Base-by-base conservation (phyloP, 1,140 invertebrate species). In the Eulimnadia texana region DNA sequence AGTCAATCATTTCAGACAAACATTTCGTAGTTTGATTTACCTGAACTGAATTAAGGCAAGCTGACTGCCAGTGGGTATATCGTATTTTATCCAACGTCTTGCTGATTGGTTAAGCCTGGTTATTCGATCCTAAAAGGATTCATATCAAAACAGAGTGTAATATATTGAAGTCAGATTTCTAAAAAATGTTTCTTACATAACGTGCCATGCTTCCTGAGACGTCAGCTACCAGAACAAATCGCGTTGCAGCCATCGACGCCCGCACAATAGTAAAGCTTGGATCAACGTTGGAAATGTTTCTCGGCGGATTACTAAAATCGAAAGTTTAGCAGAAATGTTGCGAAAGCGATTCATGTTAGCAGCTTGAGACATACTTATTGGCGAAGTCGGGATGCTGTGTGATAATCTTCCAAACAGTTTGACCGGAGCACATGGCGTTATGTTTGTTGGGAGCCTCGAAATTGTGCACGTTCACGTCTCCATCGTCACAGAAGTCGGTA, bases 341-440 rank as follows among this genome's bases (percentile, higher is more conserved):
- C n/a, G n/a, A n/a, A n/a, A n/a, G n/a, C n/a, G n/a, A n/a, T n/a
- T n/a, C n/a, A n/a, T n/a, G n/a, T n/a, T n/a, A n/a, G n/a, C n/a
- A n/a, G n/a, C n/a, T n/a, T n/a, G n/a, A n/a, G n/a, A n/a, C n/a
- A n/a, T n/a, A n/a, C n/a, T 22, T 42, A 33, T 54, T 24, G 6
- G 27, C 60, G 60, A 74, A 76, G 61, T 77, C 76, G 0, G 54
- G 9, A 56, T 75, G 70, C 50, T 67, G 54, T n/a, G 62, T 57
- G 62, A 78, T 73, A 6, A 77, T 68, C 57, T 74, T 71, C 72
- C 69, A 72, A 0, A 71, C 67, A 62, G 72, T 74, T 47, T 67
- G 63, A 33, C 70, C 67, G 10, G 67, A 63, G 63, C 76, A 78
- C 50, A 74, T 65, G 6, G 65, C 50, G 67, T 78, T 78, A 23